phyloP scores from a whole-genome alignment of 1,140 invertebrate genomes.

The Ectropis grisescens region DNA sequence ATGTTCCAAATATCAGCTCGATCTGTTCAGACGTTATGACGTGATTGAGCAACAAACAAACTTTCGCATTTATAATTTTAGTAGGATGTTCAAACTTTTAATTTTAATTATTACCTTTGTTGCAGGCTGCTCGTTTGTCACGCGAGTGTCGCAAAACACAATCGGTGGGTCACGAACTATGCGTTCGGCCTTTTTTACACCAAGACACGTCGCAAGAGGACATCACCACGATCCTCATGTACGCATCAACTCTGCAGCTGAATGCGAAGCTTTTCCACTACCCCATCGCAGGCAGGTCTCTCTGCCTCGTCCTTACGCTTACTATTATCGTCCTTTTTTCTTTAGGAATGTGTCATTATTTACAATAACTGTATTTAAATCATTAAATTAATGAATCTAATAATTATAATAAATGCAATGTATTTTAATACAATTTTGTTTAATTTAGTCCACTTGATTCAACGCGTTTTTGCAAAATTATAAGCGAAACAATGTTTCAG shows the following conservation, averaged over 20 bases:
- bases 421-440: too few species aligned
- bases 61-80: too few species aligned
- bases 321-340: slow-evolving; percentile 73
- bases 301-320: slow-evolving; percentile 75
- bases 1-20: too few species aligned
- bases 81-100: too few species aligned
- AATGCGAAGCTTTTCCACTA: slow-evolving; percentile 79
- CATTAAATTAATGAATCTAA: slow-evolving; percentile 9
- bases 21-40: too few species aligned
- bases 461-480: too few species aligned
- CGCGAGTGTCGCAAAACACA: slow-evolving; percentile 78
- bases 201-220: slow-evolving; percentile 80
- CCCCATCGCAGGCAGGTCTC: slow-evolving; percentile 77
- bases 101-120: too few species aligned
- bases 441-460: too few species aligned
- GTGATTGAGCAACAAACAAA: too few species aligned
- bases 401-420: too few species aligned
- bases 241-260: slow-evolving; percentile 80
- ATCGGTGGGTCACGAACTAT: slow-evolving; percentile 81
- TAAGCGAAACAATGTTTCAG: too few species aligned
- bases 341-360: slow-evolving; percentile 76
- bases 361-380: slow-evolving; percentile 28
- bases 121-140: slow-evolving; percentile 82
- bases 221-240: slow-evolving; percentile 82
- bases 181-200: slow-evolving; percentile 83